phyloP scores from a whole-genome alignment of 2,888 invertebrate species.

The Lasioglossum vierecki region DNA sequence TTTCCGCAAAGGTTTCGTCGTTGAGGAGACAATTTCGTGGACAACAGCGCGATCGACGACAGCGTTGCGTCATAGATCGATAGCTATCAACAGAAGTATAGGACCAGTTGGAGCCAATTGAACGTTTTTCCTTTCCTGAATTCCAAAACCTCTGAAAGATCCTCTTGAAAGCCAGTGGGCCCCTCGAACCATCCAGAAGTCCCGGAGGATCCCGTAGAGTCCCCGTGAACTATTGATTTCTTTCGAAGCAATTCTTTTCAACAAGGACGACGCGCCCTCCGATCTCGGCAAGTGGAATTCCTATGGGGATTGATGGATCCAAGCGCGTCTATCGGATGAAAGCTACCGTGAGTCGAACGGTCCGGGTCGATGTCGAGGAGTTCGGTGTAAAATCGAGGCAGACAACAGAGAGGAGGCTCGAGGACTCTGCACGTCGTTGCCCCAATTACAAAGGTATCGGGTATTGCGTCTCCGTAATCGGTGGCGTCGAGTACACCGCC shows the following conservation, averaged over 20 bases:
- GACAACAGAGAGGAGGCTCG: background rate
- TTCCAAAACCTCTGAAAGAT: background rate
- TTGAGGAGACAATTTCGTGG: background rate
- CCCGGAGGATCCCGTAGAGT: background rate
- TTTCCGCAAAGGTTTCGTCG: background rate
- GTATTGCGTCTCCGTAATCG: constrained; percentile 54
- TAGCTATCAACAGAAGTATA: no score
- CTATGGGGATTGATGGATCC: background rate
- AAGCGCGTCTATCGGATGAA: background rate
- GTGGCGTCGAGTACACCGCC: constrained; percentile 33
- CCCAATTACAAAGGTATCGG: constrained; percentile 63
- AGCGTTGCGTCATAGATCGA: no score
- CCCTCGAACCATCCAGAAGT: background rate
- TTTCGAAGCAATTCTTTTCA: background rate
- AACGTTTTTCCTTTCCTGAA: background rate
- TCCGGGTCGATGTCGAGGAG: background rate
- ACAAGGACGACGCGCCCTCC: background rate
- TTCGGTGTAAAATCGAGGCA: constrained; percentile 11
- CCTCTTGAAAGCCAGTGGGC: background rate
- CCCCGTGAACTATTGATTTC: background rate
- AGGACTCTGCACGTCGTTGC: constrained; percentile 40
- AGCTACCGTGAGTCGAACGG: background rate
- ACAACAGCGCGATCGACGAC: no score
- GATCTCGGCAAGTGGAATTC: background rate
- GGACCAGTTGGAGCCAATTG: no score